Percentiles rank a stretch among this genome's conserved stretches.
Evolutionary conservation across 2,797 vertebrate genomes (phyloP).

Genomic region (Siniperca scherzeri): DNA sequence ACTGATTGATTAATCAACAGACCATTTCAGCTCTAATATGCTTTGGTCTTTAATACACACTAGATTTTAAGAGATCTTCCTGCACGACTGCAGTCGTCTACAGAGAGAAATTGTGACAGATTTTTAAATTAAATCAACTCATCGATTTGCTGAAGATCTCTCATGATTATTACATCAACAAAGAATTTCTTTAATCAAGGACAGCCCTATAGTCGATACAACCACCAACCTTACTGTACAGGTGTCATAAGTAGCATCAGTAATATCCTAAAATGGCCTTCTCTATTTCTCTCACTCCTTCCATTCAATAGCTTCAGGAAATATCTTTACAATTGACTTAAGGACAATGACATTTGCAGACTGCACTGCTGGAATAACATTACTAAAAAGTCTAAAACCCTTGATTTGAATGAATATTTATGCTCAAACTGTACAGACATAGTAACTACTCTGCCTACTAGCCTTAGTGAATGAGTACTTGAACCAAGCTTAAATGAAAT

Average conservation of each 20-base stretch:
- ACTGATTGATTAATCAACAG: not conserved
- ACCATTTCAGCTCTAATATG: slow-evolving; percentile 19
- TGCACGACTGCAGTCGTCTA: slow-evolving; percentile 19
- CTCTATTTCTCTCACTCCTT: slow-evolving; percentile 12
- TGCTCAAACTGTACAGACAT: slow-evolving; percentile 40
- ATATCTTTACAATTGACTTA: slow-evolving; percentile 49
- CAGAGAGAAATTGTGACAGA: slow-evolving; percentile 41
- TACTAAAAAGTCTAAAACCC: slow-evolving; percentile 49
- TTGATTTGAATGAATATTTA: slow-evolving; percentile 51
- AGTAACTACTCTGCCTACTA: slow-evolving; percentile 43
- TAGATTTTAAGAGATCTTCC: slow-evolving; percentile 22
- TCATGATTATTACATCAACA: slow-evolving; percentile 35
- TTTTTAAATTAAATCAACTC: slow-evolving; percentile 45
- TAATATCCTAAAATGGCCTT: slow-evolving; percentile 31
- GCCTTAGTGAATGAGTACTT: slow-evolving; percentile 59
- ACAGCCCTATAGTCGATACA: slow-evolving; percentile 35
- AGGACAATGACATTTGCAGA: slow-evolving; percentile 58
- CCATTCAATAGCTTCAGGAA: slow-evolving; percentile 43
- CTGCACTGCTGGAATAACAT: slow-evolving; percentile 43
- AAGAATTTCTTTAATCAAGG: slow-evolving; percentile 23
- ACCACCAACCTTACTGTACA: slow-evolving; percentile 26
- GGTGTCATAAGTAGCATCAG: slow-evolving; percentile 35
- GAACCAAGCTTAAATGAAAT: slow-evolving; percentile 58
- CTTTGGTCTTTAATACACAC: slow-evolving; percentile 23
- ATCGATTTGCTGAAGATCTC: slow-evolving; percentile 34